Conservation (phyloP, 2,797 vertebrate species). For the Anguilla obscura region DNA sequence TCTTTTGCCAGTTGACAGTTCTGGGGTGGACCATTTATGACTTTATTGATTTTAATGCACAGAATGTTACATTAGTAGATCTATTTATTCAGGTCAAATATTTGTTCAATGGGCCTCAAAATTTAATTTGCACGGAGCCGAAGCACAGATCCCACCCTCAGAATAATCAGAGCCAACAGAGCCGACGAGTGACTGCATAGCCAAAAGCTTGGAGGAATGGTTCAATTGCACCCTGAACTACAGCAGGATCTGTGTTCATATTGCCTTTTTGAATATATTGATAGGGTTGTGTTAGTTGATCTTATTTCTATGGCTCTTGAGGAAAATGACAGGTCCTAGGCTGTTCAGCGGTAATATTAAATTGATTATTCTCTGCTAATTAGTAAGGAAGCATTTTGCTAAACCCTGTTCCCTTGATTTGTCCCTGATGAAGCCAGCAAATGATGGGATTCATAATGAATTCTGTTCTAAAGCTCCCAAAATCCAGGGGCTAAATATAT, state of each 20-base stretch:
- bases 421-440: slow-evolving; percentile 11
- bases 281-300: not conserved
- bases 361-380: slow-evolving; percentile 9
- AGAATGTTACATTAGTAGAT: not conserved
- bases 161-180: not conserved
- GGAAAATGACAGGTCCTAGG: not conserved
- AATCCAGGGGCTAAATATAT: slow-evolving; percentile 30
- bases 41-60: not conserved
- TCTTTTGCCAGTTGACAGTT: not conserved
- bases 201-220: not conserved
- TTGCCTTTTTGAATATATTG: not conserved
- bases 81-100: not conserved
- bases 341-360: not conserved
- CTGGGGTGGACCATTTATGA: not conserved
- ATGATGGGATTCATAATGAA: not conserved
- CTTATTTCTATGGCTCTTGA: not conserved
- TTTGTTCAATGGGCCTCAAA: not conserved
- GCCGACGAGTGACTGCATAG: not conserved
- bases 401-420: not conserved
- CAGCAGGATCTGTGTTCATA: not conserved
- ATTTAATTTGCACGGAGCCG: not conserved
- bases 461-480: slow-evolving; percentile 10
- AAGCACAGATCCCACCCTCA: not conserved
- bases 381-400: not conserved
- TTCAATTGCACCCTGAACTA: not conserved